Evolutionary conservation across 2,113 vertebrate species (phyloP), one percentile per base, ranked within the genome.

Genomic region (Sprattus sprattus): DNA sequence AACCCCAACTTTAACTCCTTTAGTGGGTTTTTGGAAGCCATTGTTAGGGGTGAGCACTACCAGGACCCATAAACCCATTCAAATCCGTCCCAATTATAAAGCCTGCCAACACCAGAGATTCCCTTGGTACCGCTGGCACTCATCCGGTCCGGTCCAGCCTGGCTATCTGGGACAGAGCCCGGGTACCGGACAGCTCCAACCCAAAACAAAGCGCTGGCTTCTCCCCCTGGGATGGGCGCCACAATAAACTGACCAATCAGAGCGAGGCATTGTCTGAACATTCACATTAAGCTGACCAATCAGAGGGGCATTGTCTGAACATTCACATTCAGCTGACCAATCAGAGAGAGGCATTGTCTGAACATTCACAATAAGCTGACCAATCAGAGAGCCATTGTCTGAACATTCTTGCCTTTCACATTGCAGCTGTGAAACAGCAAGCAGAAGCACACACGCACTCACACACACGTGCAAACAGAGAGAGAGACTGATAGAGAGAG

Each of bases 31-130:
- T 49, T 78, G 60, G 67, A 44, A 57, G 54, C 81, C 45, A 44
- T 28, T 78, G 60, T 82, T 82, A 57, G 49, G 64, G 71, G 25
- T 2, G 44, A 25, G 52, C 71, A 47, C 78, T 49, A 54, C 84
- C 64, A 85, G 78, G 28, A 78, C 57, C 82, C 78, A 45, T 60
- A 85, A 81, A 50, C 16, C 39, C 54, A 44, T 85, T 88, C 50
- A 85, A 49, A 84, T 81, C 49, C 32, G 54, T 81, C 39, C 64
- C 81, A 84, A 71, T 83, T 86, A 52, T 81, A 83, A 10, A 44
- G 28, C 9, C 83, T 87, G 54, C 84, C 84, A 84, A 82, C 3
- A 18, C 8, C 16, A 81, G 57, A 18, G 54, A 50, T 39, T n/a
- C 64, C 64, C 25, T 25, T 28, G 28, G 71, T 18, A 2, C 4